phyloP scores from a whole-genome alignment of 2,113 vertebrate genomes.

The Salvator merianae region DNA sequence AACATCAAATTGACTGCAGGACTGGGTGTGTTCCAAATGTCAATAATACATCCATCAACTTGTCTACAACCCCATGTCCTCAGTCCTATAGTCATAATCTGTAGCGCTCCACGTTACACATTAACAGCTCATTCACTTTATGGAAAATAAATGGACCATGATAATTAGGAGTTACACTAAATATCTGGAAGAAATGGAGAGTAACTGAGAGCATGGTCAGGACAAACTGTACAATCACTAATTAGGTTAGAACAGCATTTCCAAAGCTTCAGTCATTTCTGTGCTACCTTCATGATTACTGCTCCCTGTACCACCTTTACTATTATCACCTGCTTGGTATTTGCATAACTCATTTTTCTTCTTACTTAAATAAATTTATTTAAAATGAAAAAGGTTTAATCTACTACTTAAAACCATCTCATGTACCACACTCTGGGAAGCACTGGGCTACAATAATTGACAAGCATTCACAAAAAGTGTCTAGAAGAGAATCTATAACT shows the following conservation, averaged over 20 bases:
- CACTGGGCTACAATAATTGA: not conserved
- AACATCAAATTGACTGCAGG: not conserved
- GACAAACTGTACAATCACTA: not conserved
- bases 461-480: accelerated
- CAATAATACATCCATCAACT: constrained; percentile 6
- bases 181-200: constrained; percentile 25
- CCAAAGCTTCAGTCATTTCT: too few relatives aligned
- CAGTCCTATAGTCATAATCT: not conserved
- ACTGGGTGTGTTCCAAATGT: accelerated
- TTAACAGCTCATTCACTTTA: not conserved
- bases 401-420: too few relatives aligned
- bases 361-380: too few relatives aligned
- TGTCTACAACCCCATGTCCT: not conserved
- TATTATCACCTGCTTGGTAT: too few relatives aligned
- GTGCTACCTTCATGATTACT: too few relatives aligned
- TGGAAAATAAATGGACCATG: not conserved
- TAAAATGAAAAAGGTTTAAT: too few relatives aligned
- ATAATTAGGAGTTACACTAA: constrained; percentile 30
- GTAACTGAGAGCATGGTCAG: constrained; percentile 15
- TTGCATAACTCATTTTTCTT: too few relatives aligned
- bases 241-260: accelerated
- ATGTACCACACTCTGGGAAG: too few relatives aligned
- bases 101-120: not conserved
- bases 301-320: too few relatives aligned
- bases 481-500: not conserved